phyloP scores from a whole-genome alignment of 1,140 invertebrate species.

The Bombus pyrosoma region DNA sequence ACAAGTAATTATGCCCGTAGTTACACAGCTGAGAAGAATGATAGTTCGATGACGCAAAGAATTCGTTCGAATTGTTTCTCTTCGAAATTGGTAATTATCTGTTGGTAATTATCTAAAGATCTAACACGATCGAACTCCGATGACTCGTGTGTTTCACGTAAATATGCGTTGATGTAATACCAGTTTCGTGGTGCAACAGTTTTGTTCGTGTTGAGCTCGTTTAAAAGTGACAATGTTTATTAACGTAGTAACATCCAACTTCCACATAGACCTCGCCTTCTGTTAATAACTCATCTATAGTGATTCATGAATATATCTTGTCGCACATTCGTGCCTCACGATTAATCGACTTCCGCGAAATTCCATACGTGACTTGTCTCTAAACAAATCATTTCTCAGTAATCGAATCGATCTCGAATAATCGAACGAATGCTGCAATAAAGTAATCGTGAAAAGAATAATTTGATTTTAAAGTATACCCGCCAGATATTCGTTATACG shows the following conservation, averaged over 20 bases:
- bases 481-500: too few relatives aligned
- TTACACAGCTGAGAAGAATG: background rate
- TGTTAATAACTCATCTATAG: background rate
- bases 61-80: conserved; percentile 1
- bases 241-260: background rate
- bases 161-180: conserved; percentile 3
- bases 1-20: too few relatives aligned
- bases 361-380: background rate
- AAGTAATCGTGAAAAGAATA: background rate
- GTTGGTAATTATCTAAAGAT: background rate
- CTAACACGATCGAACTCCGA: background rate
- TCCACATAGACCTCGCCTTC: background rate
- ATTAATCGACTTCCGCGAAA: background rate
- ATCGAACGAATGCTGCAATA: too few relatives aligned
- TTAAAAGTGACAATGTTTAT: background rate
- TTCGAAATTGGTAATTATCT: background rate
- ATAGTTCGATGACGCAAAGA: background rate
- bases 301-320: background rate
- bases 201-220: background rate
- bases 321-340: too few relatives aligned
- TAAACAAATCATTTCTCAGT: background rate
- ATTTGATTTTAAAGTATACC: background rate
- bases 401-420: background rate
- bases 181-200: background rate
- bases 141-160: background rate